Base-by-base conservation (phyloP, 2,113 vertebrate genomes). In the Amia ocellicauda region DNA sequence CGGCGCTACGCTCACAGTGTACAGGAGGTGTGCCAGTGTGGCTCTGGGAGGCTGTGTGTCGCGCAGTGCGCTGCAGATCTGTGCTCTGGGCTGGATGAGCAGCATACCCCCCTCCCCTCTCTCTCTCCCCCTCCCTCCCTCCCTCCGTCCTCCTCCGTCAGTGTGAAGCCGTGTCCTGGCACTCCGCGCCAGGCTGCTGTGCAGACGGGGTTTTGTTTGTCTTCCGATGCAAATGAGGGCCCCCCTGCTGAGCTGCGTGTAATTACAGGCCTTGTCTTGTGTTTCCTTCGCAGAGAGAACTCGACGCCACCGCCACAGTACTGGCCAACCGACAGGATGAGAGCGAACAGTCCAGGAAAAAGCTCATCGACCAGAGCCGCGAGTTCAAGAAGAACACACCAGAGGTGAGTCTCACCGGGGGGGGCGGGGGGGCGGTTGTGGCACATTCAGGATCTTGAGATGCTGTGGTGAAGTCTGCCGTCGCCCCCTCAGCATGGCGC, bases 331-430 rank as follows among this genome's bases (percentile, higher is more conserved):
- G 97, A 83, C 97, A 99, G 88, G 97, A 99, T 90, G 97, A 99
- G 83, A 98, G 97, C 8, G 97, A 99, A 76, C 94, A 98, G 88
- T 96, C 95, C 55, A 88, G 97, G 82, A 98, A 98, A 82, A 93
- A 93, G 79, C 96, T 99, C 63, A 97, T 99, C 71, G 97, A 99
- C 80, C 95, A 98, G 85, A 99, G 96, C 88, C 93, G 95, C 0
- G 94, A 99, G 79, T 98, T 99, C 88, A 99, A 98, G 92, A 99
- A 99, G 80, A 99, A 94, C 91, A 98, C 96, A 85, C 93, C 96
- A 75, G 97, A 99, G 95, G 97, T 99, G 85, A 93, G 92, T 63
- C 40, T 31, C 55, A n/a, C 23, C 66, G 24, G 60, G 17, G 17
- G 27, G 16, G 47, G 16, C n/a, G 11, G 23, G n/a, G 22, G 1